Base-by-base conservation (phyloP, 2,888 invertebrate genomes). In the Cryptocephalus moraei region DNA sequence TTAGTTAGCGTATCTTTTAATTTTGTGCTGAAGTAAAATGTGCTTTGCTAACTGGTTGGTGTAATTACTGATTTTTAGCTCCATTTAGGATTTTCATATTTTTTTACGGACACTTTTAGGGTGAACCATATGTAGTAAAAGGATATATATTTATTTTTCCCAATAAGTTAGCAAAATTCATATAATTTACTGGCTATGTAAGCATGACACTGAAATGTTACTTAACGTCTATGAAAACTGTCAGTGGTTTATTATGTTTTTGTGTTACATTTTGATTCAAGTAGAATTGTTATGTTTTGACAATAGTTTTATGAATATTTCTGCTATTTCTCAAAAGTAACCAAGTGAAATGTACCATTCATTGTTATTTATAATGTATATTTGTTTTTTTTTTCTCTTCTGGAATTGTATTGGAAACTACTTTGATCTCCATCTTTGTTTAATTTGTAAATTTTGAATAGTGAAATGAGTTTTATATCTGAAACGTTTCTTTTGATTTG, bases 251-350 rank as follows among this genome's bases (percentile, higher is more conserved):
- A 31, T 31, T 32, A 31, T 11, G 32, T 13, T 42, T 22, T 42
- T 11, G 9, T 32, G 10, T 42, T 32, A 32, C 13, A 32, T 22
- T 42, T 31, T 31, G 31, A 32, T 31, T 32, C 36, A 34, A 58
- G 58, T 59, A 55, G 59, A 60, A 60, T 60, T 52, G 41, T 58
- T 58, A 55, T 59, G 56, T 61, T 60, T 56, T 51, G 22, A 6
- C 22, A 22, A 44, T 57, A 57, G 54, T 50, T 52, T 47, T 55
- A 53, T 54, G 47, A 55, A 57, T 51, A 45, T 41, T 56, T 50
- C 48, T 50, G 53, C 53, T 52, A 22, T 22, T 22, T 22, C 22
- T 22, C 22, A 22, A 22, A 22, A 22, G 22, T 22, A 22, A 22
- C 22, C 22, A 22, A 22, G 22, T 22, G 22, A 22, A 22, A 32